Evolutionary conservation across 2,113 vertebrate species (phyloP), one percentile per base, ranked within the genome.

Genomic region (Brachyhypopomus occidentalis): DNA sequence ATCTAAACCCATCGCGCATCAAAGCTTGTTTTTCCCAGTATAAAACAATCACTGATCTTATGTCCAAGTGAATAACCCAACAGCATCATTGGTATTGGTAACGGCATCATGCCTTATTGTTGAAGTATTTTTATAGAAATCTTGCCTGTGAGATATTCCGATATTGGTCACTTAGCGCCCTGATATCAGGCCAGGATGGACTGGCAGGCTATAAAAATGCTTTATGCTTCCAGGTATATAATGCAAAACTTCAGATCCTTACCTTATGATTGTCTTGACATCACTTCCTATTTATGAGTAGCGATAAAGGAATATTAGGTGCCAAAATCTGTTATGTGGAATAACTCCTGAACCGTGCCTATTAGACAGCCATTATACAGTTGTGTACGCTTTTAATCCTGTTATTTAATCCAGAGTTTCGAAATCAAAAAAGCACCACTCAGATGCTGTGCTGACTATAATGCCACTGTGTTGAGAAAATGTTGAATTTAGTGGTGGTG

Each of bases 151-250:
- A 16, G 45, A 27, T 27, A 14, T 64, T 27, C 62, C 0, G 63
- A 14, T 66, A 34, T 19, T 66, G 63, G 27, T 19, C 16, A 66
- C 30, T 66, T 19, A 17, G 25, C 27, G 34, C 20, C 41, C 27
- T 63, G 58, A 76, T 76, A 34, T 76, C 34, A 20, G 23, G 74
- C 58, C 58, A 62, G 58, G 30, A 30, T 60, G n/a, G 58, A 45
- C 22, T 63, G 74, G 58, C 58, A 76, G 74, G 38, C 14, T 22
- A 2, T 9, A 38, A 41, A 64, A 17, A 62, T 30, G 25, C 4
- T 59, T 63, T 8, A 63, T 75, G 55, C 20, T 58, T 76, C 74
- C 16, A 45, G n/a, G 19, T 23, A 58, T 22, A 30, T 27, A 12
- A 63, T 63, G 1, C 25, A 63, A 63, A 63, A 63, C 22, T 63